Conservation (phyloP, 2,797 vertebrate genomes). For the Lepus townsendii region DNA sequence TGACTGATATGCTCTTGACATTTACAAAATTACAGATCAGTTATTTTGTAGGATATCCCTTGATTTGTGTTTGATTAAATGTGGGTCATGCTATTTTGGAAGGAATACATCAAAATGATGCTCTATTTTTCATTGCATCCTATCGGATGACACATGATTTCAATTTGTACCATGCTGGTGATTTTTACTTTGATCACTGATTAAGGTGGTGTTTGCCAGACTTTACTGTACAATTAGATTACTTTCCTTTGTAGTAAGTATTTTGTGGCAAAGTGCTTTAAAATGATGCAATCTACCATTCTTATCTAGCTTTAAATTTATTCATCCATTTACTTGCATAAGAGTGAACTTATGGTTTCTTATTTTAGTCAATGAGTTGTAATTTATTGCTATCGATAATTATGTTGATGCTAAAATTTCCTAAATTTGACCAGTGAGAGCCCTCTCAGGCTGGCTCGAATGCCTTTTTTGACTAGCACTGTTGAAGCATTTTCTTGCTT, state of each 20-base stretch:
- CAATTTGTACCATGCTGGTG: background rate
- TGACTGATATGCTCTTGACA: constrained; percentile 18
- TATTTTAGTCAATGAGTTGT: background rate
- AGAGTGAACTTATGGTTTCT: background rate
- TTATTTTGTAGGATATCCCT: constrained; percentile 29
- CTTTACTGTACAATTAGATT: background rate
- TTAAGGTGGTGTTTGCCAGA: background rate
- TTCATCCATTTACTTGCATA: background rate
- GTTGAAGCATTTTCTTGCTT: background rate
- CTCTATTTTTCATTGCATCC: background rate
- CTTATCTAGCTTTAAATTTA: constrained; percentile 20
- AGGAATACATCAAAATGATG: background rate
- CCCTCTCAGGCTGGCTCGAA: background rate
- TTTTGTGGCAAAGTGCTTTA: constrained; percentile 2
- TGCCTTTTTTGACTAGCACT: background rate
- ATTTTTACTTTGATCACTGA: background rate
- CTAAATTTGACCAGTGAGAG: background rate
- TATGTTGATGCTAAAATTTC: constrained; percentile 1
- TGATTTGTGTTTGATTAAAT: background rate
- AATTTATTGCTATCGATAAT: background rate
- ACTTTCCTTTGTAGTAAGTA: constrained; percentile 50
- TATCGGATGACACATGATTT: constrained; percentile 13
- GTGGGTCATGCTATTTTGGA: background rate
- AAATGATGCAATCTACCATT: background rate
- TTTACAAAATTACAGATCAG: constrained; percentile 3